Conservation (phyloP, 2,888 invertebrate species). For the Drosophila colorata region DNA sequence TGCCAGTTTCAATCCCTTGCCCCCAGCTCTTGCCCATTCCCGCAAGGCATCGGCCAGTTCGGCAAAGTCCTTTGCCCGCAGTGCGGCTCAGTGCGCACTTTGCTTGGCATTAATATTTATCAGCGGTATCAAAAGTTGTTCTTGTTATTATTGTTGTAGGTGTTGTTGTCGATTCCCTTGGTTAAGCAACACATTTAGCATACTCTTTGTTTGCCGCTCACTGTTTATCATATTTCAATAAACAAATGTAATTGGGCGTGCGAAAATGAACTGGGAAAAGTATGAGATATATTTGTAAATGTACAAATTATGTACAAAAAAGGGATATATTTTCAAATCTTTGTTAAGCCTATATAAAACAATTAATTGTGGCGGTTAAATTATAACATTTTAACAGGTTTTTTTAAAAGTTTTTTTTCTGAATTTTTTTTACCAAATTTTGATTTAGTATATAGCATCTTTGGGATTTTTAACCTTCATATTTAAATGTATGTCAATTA, state of each 20-base stretch:
- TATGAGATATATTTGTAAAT: slow-evolving; percentile 2
- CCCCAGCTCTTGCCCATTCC: slow-evolving; percentile 8
- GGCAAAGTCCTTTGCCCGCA: slow-evolving; percentile 79
- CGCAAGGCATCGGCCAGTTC: slow-evolving; percentile 23
- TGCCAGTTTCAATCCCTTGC: background rate
- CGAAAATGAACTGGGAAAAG: slow-evolving; percentile 12
- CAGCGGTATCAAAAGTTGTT: slow-evolving; percentile 73
- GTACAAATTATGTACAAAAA: no score
- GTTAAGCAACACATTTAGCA: slow-evolving; percentile 68
- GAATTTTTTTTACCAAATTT: no score
- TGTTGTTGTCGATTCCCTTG: slow-evolving; percentile 36
- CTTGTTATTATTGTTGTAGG: slow-evolving; percentile 20
- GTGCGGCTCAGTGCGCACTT: slow-evolving; percentile 79
- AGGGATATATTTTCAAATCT: background rate
- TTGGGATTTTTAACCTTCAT: no score
- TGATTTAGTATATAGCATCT: no score
- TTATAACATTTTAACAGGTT: no score
- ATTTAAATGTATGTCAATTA: no score
- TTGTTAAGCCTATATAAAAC: no score
- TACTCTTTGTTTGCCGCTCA: slow-evolving; percentile 56
- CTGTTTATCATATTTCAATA: slow-evolving; percentile 74
- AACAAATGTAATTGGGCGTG: slow-evolving; percentile 67
- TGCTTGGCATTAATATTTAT: slow-evolving; percentile 79
- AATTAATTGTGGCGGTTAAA: no score
- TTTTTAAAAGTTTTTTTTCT: no score